Base-by-base conservation (phyloP, 2,797 vertebrate genomes). In the Melanogrammus aeglefinus region DNA sequence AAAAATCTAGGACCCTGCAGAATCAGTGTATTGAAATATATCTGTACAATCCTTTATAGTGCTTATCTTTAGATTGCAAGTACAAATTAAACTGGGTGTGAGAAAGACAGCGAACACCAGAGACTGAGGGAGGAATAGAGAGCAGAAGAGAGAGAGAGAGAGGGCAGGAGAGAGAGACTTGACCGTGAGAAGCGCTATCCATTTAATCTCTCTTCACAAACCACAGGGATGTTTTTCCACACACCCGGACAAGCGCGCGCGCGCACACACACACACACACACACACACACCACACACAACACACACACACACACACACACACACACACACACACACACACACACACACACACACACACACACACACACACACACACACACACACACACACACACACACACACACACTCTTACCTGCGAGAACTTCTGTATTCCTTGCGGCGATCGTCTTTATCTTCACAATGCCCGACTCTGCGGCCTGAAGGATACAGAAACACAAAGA, bases 361-460 rank as follows among this genome's bases (percentile, higher is more conserved):
- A 66, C 72, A 79, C 29, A 18, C 24, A 70, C 24, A 31, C 69
- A 70, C 38, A 5, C 24, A 24, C 29, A 31, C 51, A 9, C 74
- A 76, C 41, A 85, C 91, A 95, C 94, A 99, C 33, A 21, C 63
- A 70, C 73, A 79, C 12, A 51, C 29, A 4, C n/a, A 29, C 44
- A 31, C 47, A 8, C 73, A 75, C 41, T 82, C 91, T 95, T 94
- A 99, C 98, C 97, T 96, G 96, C 93, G 89, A 99, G 94, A 90
- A 99, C 95, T 83, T 97, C 96, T 41, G 94, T 94, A 89, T 95
- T 98, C 89, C 96, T 95, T 86, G 96, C 96, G 86, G 97, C 96
- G 87, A 99, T 99, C 71, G 98, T 99, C 94, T 99, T 99, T 91
- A 99, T 96, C 95, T 99, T 99, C 93, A 99, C 97, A 81, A 99